These are phyloP conservation scores for Eristalinus aeneus DNA, from an alignment of 2,888 invertebrate species.

Conservation along the genomic window DNA sequence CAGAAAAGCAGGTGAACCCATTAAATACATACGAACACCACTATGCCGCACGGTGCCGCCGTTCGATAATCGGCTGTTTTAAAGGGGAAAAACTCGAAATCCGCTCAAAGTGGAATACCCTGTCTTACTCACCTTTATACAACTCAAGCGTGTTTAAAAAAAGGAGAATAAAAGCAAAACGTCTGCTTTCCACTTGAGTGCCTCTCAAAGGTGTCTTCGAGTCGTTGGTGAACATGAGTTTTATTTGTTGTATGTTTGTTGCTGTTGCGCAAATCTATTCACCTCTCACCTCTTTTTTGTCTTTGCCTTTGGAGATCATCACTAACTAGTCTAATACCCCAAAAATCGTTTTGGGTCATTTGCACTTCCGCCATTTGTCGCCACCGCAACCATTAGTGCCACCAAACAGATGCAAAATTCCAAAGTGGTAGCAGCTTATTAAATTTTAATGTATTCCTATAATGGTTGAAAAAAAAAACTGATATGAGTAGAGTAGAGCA, in stretches of 20 bases:
- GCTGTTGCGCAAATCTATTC: background rate
- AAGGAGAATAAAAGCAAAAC: conserved; percentile 4
- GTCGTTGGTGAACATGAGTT: conserved; percentile 20
- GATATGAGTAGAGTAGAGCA: conserved; percentile 35
- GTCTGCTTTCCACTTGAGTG: conserved; percentile 49
- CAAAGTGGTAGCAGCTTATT: conserved; percentile 13
- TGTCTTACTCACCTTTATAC: background rate
- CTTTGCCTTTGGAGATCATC: background rate
- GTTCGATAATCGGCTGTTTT: conserved; percentile 42
- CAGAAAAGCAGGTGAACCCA: conserved; percentile 55
- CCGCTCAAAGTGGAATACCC: conserved; percentile 35
- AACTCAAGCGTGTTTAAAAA: background rate
- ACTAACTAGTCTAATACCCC: background rate
- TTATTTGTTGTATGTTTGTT: conserved; percentile 13
- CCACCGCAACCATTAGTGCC: background rate
- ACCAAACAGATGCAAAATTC: conserved; percentile 41
- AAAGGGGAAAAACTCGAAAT: background rate
- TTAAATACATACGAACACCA: conserved; percentile 26
- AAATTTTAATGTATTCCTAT: conserved; percentile 53
- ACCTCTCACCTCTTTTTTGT: background rate
- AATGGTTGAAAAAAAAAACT: conserved; percentile 38
- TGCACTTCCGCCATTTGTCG: conserved; percentile 60
- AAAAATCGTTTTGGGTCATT: conserved; percentile 62
- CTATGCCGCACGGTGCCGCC: background rate
- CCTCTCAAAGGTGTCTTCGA: conserved; percentile 47